Evolutionary conservation across 1,140 invertebrate genomes (phyloP), one percentile per base, ranked within the genome.

Genomic region (Drosophila suzukii): DNA sequence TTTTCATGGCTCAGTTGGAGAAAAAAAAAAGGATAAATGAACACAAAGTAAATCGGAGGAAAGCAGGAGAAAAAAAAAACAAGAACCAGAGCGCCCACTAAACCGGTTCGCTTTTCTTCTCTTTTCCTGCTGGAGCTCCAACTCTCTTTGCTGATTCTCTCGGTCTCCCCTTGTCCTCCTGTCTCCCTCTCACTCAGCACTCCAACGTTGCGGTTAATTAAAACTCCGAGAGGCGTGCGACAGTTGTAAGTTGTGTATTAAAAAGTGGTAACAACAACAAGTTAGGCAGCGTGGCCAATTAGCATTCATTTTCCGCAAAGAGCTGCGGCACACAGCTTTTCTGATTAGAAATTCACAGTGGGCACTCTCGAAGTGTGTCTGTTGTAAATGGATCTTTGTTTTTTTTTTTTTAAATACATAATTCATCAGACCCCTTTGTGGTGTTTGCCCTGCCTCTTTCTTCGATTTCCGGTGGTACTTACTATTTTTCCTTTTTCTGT

Each of bases 291-390:
- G 63, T 66, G 77, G 75, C 51, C 83, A 86, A 86, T 86, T 71
- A 58, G 66, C 66, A 72, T 72, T 71, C 46, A 71, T 71, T 72
- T 56, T 47, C 17, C 17, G 43, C 61, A 70, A 70, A 43, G 62
- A 63, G 61, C 58, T 11, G 65, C 43, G 17, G 43, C 8, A 12
- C 36, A 38, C 30, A 24, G 43, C 46, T 55, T 75, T 82, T 85
- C 72, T 89, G 68, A 88, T 88, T 88, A 80, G 72, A 89, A 88
- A 88, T 88, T 88, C 83, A 83, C 78, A 77, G 67, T 71, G 78
- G 57, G 43, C 36, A 39, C 72, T 32, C 47, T 32, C 47, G 32
- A 73, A 55, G 44, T 43, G 41, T 50, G 36, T 20, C 71, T 77
- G 67, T 77, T 76, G 83, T 67, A 77, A 76, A 76, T 72, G 75